Evolutionary conservation across 2,113 vertebrate species (phyloP).

Genomic region (Gasterosteus aculeatus): DNA sequence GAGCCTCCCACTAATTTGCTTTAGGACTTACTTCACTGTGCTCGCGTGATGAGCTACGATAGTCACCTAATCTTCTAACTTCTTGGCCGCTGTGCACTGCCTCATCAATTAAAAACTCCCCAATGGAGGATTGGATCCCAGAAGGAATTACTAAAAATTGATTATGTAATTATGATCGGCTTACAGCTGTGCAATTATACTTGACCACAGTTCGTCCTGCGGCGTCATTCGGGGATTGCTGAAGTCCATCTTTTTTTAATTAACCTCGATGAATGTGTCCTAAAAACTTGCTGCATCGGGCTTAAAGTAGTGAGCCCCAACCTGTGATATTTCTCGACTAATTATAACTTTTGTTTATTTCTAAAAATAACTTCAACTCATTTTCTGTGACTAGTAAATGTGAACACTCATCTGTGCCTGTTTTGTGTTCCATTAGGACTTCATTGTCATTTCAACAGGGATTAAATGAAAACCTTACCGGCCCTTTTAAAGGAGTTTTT

Average conservation of each 20-base stretch:
- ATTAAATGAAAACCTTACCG: not conserved
- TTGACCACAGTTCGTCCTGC: slow-evolving; percentile 67
- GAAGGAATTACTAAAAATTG: slow-evolving; percentile 65
- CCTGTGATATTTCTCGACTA: slow-evolving; percentile 55
- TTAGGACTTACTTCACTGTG: slow-evolving; percentile 61
- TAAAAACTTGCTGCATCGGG: slow-evolving; percentile 37
- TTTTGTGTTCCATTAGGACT: not conserved
- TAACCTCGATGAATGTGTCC: slow-evolving; percentile 63
- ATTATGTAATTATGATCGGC: slow-evolving; percentile 73
- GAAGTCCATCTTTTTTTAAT: slow-evolving; percentile 68
- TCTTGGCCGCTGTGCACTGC: slow-evolving; percentile 64
- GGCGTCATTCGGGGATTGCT: slow-evolving; percentile 48
- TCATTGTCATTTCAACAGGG: not conserved
- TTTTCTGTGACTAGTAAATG: not conserved
- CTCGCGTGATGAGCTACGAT: slow-evolving; percentile 59
- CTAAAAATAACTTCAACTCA: slow-evolving; percentile 18
- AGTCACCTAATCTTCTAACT: slow-evolving; percentile 69
- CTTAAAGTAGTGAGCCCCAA: slow-evolving; percentile 23
- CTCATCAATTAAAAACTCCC: slow-evolving; percentile 73
- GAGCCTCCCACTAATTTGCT: slow-evolving; percentile 68
- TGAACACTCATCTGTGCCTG: not conserved
- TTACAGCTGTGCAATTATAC: slow-evolving; percentile 74
- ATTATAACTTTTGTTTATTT: slow-evolving; percentile 49
- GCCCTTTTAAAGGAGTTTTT: not conserved
- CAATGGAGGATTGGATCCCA: slow-evolving; percentile 61